Evolutionary conservation across 2,797 vertebrate genomes (phyloP), one percentile per base, ranked within the genome.

Genomic region (Eulemur rubriventer): DNA sequence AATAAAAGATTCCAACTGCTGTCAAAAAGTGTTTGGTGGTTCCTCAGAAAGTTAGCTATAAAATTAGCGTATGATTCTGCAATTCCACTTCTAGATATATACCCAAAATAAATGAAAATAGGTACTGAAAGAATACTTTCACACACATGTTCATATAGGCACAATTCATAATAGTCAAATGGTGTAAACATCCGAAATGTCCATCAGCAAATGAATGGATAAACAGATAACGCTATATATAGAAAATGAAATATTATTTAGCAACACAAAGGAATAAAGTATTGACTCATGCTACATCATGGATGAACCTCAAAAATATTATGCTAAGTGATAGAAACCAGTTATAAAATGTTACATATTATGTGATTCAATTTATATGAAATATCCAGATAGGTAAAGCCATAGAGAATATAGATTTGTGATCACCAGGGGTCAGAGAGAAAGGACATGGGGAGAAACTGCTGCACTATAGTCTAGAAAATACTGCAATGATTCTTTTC

Each of bases 401-500:
- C 35, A 38, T 35, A 61, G 16, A 84, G 24, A 92, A 38, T 26
- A 48, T 30, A 57, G 14, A 52, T 0, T 59, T 22, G 24, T 76
- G 28, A 2, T 41, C 38, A 1, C 7, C 4, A 7, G 1, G 28
- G 4, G 4, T 20, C 33, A 16, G 48, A 24, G 18, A 17, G 3
- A 13, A 17, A 1, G 0, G 0, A 1, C 16, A 7, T 63, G 20
- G 35, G 20, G 14, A 65, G 26, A 75, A 84, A 63, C 20, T 30
- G 8, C 16, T 38, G 0, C 33, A 26, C 1, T 78, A 0, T 8
- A 11, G 0, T 13, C 22, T 50, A 30, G 8, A 46, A 52, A 55
- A 6, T 7, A 38, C 7, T 1, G 8, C 13, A 28, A 22, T 26
- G 16, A 41, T 48, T 61, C 8, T 81, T 63, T 43, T n/a, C 4